Evolutionary conservation across 2,113 vertebrate genomes (phyloP).

Genomic region (Pandion haliaetus): DNA sequence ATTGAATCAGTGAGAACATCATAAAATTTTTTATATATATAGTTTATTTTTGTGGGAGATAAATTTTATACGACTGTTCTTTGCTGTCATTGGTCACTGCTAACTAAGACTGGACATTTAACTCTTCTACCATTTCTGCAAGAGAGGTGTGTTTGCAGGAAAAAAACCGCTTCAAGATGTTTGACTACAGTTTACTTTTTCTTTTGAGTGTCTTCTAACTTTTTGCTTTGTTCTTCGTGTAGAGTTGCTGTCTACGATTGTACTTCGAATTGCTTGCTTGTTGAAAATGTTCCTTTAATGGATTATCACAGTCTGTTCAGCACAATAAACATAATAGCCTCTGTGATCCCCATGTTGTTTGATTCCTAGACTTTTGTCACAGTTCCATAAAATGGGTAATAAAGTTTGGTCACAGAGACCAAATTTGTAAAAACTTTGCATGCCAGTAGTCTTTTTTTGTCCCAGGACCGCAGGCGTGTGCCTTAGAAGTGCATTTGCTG

Average conservation of each 20-base stretch:
- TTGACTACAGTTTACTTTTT: slow-evolving; percentile 76
- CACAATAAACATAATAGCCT: slow-evolving; percentile 95
- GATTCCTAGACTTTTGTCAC: slow-evolving; percentile 72
- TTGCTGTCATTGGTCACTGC: slow-evolving; percentile 83
- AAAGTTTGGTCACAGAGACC: slow-evolving; percentile 70
- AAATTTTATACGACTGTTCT: slow-evolving; percentile 93
- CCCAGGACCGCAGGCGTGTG: neutral
- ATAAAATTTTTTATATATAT: slow-evolving; percentile 92
- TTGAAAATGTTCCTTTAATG: slow-evolving; percentile 86
- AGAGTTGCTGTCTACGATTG: slow-evolving; percentile 88
- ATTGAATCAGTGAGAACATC: slow-evolving; percentile 86
- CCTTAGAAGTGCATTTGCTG: neutral
- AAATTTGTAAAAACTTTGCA: slow-evolving; percentile 43
- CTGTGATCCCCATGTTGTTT: slow-evolving; percentile 80
- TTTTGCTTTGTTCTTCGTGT: slow-evolving; percentile 81
- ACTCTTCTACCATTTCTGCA: slow-evolving; percentile 84
- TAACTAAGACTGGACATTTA: slow-evolving; percentile 87
- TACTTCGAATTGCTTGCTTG: slow-evolving; percentile 87
- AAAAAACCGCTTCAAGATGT: slow-evolving; percentile 63
- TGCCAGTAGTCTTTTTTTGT: slow-evolving; percentile 13
- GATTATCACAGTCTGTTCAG: slow-evolving; percentile 91
- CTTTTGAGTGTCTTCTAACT: slow-evolving; percentile 81
- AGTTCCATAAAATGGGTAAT: slow-evolving; percentile 70
- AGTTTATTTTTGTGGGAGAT: slow-evolving; percentile 96
- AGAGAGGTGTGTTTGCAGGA: slow-evolving; percentile 80